These are phyloP conservation scores for Tragulus kanchil DNA, from an alignment of 2,113 vertebrate genomes.

Conservation along the genomic window DNA sequence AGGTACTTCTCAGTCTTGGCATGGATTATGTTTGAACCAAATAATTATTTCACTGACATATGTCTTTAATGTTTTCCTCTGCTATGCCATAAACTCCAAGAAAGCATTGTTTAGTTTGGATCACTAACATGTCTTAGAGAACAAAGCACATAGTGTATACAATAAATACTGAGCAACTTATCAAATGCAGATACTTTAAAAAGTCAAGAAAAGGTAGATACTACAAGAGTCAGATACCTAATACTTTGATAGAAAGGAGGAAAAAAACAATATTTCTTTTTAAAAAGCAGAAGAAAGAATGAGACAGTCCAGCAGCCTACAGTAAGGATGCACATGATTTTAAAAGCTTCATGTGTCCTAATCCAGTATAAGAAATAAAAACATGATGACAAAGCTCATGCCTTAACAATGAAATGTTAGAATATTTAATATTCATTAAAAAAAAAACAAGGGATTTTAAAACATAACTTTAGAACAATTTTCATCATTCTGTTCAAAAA, in stretches of 20 bases:
- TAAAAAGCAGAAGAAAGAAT: not conserved
- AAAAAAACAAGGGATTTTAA: not conserved
- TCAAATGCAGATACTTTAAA: not conserved
- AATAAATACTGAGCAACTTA: not conserved
- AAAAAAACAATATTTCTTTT: not conserved
- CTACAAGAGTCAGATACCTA: not conserved
- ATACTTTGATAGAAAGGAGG: not conserved
- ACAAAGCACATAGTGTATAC: not conserved
- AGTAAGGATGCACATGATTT: not conserved
- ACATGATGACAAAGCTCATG: not conserved
- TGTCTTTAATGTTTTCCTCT: not conserved
- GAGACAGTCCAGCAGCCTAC: not conserved
- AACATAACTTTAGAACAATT: constrained; percentile 25
- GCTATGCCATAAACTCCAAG: not conserved
- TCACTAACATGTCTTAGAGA: not conserved
- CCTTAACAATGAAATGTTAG: not conserved
- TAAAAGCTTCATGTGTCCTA: not conserved
- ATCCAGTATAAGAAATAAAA: not conserved
- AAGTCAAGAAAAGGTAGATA: not conserved
- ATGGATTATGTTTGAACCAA: not conserved
- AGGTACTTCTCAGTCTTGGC: not conserved
- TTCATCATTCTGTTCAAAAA: not conserved
- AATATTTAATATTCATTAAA: not conserved
- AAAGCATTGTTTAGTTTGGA: not conserved
- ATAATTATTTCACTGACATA: not conserved